Percentiles rank a stretch among this genome's conserved stretches.
Conservation (phyloP, 2,888 invertebrate genomes). For the Linyphia triangularis region DNA sequence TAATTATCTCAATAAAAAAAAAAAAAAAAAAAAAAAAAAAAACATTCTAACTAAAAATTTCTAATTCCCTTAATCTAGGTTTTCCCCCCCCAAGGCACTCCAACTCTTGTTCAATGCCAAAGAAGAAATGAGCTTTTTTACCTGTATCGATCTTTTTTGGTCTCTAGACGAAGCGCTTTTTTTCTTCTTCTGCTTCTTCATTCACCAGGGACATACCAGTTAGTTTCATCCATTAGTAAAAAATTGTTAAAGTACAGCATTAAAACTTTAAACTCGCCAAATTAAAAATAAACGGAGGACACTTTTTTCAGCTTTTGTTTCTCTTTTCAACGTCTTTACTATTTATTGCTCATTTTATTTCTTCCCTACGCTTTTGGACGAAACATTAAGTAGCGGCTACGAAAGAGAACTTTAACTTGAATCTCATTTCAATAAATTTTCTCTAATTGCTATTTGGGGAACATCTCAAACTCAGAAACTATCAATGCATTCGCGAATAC, state of each 20-base stretch:
- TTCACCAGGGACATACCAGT: neutral
- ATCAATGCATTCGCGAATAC: neutral
- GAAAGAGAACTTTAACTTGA: conserved; percentile 27
- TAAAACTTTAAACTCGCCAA: conserved; percentile 28
- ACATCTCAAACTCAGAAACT: neutral
- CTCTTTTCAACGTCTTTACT: neutral
- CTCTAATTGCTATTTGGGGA: conserved; percentile 65
- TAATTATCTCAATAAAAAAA: no score
- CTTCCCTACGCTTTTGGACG: conserved; percentile 23
- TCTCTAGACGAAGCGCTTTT: neutral
- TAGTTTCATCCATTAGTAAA: neutral
- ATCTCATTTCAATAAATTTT: conserved; percentile 71
- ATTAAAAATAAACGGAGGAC: conserved; percentile 54
- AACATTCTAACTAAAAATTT: no score
- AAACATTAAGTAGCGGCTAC: neutral
- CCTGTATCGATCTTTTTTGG: neutral
- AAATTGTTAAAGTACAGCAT: neutral
- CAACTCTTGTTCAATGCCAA: neutral
- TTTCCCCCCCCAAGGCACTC: no score
- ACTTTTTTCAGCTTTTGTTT: neutral
- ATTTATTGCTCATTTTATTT: neutral
- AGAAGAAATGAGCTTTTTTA: neutral
- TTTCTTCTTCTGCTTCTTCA: neutral
- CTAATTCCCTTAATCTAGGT: no score
- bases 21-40: no score